phyloP scores from a whole-genome alignment of 2,797 vertebrate genomes.

The Calcarius lapponicus region DNA sequence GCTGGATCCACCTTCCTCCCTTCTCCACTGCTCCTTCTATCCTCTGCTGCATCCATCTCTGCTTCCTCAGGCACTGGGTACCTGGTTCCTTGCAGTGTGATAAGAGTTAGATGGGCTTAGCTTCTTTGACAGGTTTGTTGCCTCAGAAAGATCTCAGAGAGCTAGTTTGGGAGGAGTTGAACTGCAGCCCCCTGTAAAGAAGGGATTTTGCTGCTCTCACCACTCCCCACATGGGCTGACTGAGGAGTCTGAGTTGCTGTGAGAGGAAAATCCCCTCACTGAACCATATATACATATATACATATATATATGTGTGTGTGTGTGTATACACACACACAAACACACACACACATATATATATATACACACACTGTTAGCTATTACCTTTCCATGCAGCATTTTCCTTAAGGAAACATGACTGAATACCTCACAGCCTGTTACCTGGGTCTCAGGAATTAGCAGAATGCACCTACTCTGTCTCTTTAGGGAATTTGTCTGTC shows the following conservation, averaged over 20 bases:
- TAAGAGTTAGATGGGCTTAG: not conserved
- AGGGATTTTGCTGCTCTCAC: not conserved
- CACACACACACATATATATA: too few species aligned
- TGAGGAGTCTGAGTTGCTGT: not conserved
- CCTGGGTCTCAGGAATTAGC: not conserved
- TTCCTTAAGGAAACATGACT: not conserved
- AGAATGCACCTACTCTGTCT: not conserved
- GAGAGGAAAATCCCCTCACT: not conserved
- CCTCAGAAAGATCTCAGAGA: not conserved
- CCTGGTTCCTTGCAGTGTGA: not conserved
- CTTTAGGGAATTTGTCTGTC: not conserved
- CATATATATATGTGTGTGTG: too few species aligned
- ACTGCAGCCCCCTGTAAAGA: not conserved
- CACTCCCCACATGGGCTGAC: not conserved
- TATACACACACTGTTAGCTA: not conserved
- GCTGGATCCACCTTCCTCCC: not conserved
- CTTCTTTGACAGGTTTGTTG: not conserved
- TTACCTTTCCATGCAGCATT: not conserved
- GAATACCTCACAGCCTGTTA: not conserved
- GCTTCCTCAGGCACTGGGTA: not conserved
- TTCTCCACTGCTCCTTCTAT: not conserved
- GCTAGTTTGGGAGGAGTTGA: not conserved
- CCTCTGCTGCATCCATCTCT: not conserved
- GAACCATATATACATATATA: not conserved
- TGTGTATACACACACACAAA: too few species aligned